Base-by-base conservation (phyloP, 2,113 vertebrate genomes). In the Turdus rufiventris region DNA sequence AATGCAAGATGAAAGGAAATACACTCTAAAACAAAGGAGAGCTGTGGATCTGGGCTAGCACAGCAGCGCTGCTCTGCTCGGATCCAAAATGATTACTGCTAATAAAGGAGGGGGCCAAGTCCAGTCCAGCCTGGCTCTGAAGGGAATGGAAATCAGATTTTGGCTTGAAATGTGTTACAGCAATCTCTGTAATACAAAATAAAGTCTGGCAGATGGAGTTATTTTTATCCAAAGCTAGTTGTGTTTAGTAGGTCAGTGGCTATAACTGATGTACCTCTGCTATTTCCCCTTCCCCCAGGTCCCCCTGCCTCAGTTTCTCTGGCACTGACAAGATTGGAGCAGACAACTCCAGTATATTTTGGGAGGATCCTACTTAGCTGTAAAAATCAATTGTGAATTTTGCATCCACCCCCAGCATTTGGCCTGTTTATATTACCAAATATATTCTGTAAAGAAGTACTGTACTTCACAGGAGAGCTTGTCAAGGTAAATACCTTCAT, bases 401-500 rank as follows among this genome's bases (percentile, higher is more conserved):
- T 81, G 72, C 91, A 88, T 83, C 80, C 89, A 63, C 56, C 89
- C 89, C 85, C 79, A 79, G 94, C 54, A 34, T 92, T 95, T 91
- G 96, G 88, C 87, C 95, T 96, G 93, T 94, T 95, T 96, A 95
- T 96, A 85, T 74, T 87, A 65, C 89, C 92, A 77, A 97, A 97
- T 93, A 88, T 88, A 97, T 89, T 90, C 96, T 97, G 96, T 93
- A 95, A 97, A 93, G 94, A 96, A 97, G 94, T 63, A 93, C 91
- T 91, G 91, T 87, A 93, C 94, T 97, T 96, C 95, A 96, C 96
- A 94, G 91, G 93, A 97, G 94, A 97, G 94, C 93, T 94, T 97
- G 96, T 96, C 94, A 96, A 97, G 95, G 97, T 97, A 98, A 97
- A 97, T 93, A 94, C 74, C 92, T 95, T 96, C 85, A 91, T 97